These are phyloP conservation scores for Cylas formicarius DNA, from an alignment of 1,140 invertebrate genomes.

Conservation along the genomic window DNA sequence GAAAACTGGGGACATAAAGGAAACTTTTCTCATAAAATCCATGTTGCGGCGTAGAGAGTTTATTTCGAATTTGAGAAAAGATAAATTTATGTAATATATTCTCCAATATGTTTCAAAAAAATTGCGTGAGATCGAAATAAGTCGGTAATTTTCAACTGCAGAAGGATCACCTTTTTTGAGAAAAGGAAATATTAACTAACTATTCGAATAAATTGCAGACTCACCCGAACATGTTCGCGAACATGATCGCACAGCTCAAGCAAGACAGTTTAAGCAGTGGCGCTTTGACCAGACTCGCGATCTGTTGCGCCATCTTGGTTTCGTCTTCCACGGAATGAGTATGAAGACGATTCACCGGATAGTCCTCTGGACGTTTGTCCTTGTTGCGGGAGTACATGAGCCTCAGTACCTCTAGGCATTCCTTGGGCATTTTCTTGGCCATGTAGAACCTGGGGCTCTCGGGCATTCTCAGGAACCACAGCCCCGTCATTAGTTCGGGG, in stretches of 20 bases:
- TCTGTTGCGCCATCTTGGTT: conserved; percentile 47
- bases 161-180: no score
- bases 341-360: conserved; percentile 41
- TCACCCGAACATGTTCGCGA: conserved; percentile 63
- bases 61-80: no score
- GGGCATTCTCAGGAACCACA: conserved; percentile 50
- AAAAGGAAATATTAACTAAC: conserved; percentile 5
- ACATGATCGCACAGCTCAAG: conserved; percentile 52
- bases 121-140: no score
- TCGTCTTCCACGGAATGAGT: conserved; percentile 11
- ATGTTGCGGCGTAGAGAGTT: no score
- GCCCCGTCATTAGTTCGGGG: conserved; percentile 47
- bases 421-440: conserved; percentile 51
- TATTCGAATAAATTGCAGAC: conserved; percentile 26
- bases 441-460: conserved; percentile 75
- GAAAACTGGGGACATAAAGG: no score
- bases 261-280: conserved; percentile 49
- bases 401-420: conserved; percentile 52
- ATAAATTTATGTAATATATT: no score
- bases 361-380: conserved; percentile 41
- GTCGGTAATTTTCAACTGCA: no score
- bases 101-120: no score
- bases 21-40: no score
- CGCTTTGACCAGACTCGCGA: conserved; percentile 47
- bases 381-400: conserved; percentile 57